phyloP scores from a whole-genome alignment of 2,797 vertebrate genomes.

The Eupleurogrammus muticus region DNA sequence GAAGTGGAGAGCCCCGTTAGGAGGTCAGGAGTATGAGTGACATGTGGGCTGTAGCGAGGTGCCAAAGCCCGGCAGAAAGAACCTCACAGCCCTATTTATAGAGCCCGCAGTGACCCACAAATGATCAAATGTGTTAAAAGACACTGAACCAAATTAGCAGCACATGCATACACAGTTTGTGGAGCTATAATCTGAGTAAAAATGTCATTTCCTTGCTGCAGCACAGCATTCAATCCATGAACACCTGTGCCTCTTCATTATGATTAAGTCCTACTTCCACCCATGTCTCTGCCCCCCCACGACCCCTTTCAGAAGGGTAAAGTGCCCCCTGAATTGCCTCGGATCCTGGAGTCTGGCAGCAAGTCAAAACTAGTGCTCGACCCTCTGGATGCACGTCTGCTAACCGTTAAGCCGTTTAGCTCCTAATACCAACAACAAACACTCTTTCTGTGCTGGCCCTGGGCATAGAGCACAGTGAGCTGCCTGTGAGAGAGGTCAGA shows the following conservation, averaged over 20 bases:
- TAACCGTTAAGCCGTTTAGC: constrained; percentile 84
- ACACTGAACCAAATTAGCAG: neutral
- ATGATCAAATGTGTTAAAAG: constrained; percentile 8
- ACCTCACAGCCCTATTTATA: constrained; percentile 5
- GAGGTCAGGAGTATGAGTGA: constrained; percentile 39
- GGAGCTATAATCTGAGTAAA: neutral
- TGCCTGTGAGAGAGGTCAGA: constrained; percentile 77
- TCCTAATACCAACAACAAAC: constrained; percentile 83
- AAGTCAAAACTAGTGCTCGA: constrained; percentile 73
- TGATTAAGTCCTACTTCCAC: constrained; percentile 12
- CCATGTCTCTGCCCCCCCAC: constrained; percentile 6
- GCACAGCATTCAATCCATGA: constrained; percentile 6
- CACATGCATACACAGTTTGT: neutral
- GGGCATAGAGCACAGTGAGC: constrained; percentile 68
- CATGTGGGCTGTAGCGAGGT: neutral
- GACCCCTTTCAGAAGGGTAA: constrained; percentile 11
- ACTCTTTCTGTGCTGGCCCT: constrained; percentile 76
- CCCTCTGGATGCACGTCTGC: constrained; percentile 77
- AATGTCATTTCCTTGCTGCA: constrained; percentile 3
- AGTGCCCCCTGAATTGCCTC: constrained; percentile 57
- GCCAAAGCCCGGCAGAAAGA: constrained; percentile 2
- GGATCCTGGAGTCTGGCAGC: constrained; percentile 67
- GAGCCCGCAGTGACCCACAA: neutral
- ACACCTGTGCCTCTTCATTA: constrained; percentile 48
- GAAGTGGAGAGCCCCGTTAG: constrained; percentile 44